phyloP scores from a whole-genome alignment of 2,113 vertebrate genomes.

The Seriola quinqueradiata region DNA sequence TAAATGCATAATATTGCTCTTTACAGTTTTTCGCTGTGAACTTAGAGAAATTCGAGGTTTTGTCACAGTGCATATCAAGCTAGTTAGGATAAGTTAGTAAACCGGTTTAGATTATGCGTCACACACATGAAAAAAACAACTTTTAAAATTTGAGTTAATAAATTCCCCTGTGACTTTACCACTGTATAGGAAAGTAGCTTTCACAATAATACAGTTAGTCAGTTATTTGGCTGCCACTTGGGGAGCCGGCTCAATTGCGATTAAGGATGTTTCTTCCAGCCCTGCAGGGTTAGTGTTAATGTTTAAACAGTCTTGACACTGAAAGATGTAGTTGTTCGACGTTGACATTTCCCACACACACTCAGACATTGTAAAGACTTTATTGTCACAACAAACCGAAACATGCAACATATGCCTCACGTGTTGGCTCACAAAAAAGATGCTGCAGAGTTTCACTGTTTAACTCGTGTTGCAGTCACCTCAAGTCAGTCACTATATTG shows the following conservation, averaged over 20 bases:
- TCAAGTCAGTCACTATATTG: constrained; percentile 44
- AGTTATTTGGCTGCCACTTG: neutral
- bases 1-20: no score
- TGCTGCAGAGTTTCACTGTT: neutral
- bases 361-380: neutral
- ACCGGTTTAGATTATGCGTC: no score
- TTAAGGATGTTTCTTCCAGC: neutral
- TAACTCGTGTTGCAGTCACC: neutral
- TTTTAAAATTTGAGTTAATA: no score
- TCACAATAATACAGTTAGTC: neutral
- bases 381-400: neutral
- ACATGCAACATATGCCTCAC: neutral
- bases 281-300: neutral
- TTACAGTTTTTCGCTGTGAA: no score
- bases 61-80: no score
- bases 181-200: neutral
- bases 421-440: neutral
- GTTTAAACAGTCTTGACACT: neutral
- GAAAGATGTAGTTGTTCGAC: neutral
- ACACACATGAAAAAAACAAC: no score
- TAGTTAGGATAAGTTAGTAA: no score
- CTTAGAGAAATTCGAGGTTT: no score
- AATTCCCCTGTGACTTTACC: neutral
- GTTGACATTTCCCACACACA: neutral
- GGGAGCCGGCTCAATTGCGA: neutral